Evolutionary conservation across 2,113 vertebrate genomes (phyloP).

Genomic region (Coracopsis vasa): DNA sequence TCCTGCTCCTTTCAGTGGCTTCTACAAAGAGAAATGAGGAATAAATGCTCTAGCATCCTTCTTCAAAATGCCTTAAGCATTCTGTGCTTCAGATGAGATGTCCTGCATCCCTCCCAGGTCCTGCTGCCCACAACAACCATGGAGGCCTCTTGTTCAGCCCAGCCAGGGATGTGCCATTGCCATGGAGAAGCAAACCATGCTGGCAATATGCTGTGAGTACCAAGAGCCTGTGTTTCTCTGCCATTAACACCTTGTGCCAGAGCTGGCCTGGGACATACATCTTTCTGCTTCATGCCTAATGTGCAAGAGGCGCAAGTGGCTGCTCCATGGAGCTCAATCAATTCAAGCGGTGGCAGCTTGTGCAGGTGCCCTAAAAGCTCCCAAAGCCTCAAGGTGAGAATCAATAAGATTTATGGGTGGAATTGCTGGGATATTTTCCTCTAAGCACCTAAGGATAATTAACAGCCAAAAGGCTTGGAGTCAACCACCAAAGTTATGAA

Average conservation of each 20-base stretch:
- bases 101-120: neutral
- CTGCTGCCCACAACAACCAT: accelerated
- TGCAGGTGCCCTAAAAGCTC: slow-evolving; percentile 24
- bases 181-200: accelerated
- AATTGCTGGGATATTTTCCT: slow-evolving; percentile 25
- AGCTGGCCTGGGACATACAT: neutral
- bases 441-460: slow-evolving; percentile 38
- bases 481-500: slow-evolving; percentile 29
- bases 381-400: slow-evolving; percentile 28
- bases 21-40: neutral
- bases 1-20: neutral
- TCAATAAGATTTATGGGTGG: slow-evolving; percentile 27
- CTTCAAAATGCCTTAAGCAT: neutral
- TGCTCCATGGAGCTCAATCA: neutral
- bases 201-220: neutral
- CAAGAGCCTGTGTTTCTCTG: neutral
- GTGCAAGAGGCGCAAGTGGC: neutral
- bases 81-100: accelerated
- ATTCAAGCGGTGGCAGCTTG: neutral
- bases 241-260: neutral
- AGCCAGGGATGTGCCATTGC: neutral
- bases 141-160: neutral
- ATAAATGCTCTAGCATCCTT: neutral
- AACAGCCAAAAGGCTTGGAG: slow-evolving; percentile 29
- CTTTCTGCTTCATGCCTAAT: neutral